phyloP scores from a whole-genome alignment of 2,888 invertebrate species.

The Lutraria lutraria region DNA sequence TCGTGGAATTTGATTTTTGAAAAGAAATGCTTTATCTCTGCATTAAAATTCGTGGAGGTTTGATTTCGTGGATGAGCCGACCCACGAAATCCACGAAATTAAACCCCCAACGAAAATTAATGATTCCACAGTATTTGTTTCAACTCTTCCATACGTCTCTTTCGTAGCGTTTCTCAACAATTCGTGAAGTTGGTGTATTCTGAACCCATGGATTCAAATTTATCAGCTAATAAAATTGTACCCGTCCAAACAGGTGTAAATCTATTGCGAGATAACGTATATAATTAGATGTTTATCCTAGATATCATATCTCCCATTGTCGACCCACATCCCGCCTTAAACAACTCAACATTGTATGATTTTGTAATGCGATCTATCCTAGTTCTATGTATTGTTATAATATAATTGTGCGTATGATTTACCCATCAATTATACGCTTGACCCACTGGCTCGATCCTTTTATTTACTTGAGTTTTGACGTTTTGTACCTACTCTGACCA shows the following conservation, averaged over 20 bases:
- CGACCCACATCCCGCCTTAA: slow-evolving; percentile 23
- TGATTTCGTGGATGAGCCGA: no score
- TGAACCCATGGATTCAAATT: background rate
- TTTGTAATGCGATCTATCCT: background rate
- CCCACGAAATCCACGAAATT: no score
- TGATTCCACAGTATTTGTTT: no score
- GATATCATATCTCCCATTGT: background rate
- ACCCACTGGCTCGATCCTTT: background rate
- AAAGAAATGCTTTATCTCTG: no score
- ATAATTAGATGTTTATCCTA: slow-evolving; percentile 19
- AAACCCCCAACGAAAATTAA: no score
- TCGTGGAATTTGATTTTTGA: no score
- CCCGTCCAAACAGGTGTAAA: slow-evolving; percentile 25
- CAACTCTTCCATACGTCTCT: no score
- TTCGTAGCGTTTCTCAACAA: background rate
- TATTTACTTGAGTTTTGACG: background rate
- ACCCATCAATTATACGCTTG: slow-evolving; percentile 18
- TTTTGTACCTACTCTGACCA: background rate
- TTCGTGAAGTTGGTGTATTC: background rate
- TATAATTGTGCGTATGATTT: background rate
- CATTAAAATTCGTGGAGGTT: no score
- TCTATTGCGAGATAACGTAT: background rate
- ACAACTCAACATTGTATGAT: slow-evolving; percentile 16
- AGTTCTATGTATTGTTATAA: slow-evolving; percentile 5
- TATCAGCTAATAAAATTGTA: background rate